Base-by-base conservation (phyloP, 2,797 vertebrate genomes). In the Pristis pectinata region DNA sequence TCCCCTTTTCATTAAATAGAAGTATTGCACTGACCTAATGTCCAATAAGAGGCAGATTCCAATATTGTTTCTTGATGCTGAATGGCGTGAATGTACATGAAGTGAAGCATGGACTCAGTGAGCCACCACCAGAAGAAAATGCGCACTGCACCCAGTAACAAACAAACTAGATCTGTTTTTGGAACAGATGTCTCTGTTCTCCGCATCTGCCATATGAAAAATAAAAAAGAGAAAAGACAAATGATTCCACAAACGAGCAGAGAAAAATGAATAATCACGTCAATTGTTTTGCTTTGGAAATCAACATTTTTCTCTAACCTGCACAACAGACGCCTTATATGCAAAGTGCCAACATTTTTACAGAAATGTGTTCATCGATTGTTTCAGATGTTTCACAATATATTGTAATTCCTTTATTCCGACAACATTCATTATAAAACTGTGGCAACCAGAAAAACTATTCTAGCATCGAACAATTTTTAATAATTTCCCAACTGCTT, bases 21-120 rank as follows among this genome's bases (percentile, higher is more conserved):
- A 41, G n/a, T 49, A 37, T 74, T n/a, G n/a, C 94, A 96, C 97
- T 97, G 96, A 99, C 99, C 98, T 95, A 99, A 96, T 0, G 98
- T 97, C 99, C 99, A 99, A 22, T 97, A 97, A 37, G 98, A 98
- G 30, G 98, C 97, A 34, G 98, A 96, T 95, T 97, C 97, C 96
- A 99, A 97, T 95, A 98, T 98, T 64, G 97, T 96, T 96, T 97
- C 96, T 82, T 98, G 98, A 96, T 97, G 97, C 95, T 97, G 98
- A 95, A 99, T 97, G 95, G 98, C 97, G 95, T 99, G 99, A 96
- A 99, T 98, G 96, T 99, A 99, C 98, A 99, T 98, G 34, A 97
- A 95, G 83, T 98, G 98, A 95, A 98, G 97, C 98, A 99, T 98
- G 96, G 97, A 96, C 96, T 99, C 99, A 0, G 98, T 98, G 95